Percentiles rank a stretch among this genome's conserved stretches.
These are phyloP conservation scores for Ochropleura leucogaster DNA, from an alignment of 2,888 invertebrate species.

Conservation along the genomic window DNA sequence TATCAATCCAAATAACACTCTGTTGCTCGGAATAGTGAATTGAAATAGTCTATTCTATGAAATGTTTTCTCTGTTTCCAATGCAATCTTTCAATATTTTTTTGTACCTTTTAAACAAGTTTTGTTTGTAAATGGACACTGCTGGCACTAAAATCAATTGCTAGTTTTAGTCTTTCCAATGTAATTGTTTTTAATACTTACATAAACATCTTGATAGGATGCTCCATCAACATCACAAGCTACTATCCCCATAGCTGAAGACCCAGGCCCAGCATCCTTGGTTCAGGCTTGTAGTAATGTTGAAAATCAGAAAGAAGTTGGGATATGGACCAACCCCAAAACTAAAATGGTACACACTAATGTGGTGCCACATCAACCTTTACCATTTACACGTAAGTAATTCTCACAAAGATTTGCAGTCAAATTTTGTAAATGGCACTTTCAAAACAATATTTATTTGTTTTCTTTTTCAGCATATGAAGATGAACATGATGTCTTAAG, in stretches of 20 bases:
- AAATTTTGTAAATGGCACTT: neutral
- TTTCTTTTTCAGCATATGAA: conserved; percentile 90
- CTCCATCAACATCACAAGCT: conserved; percentile 84
- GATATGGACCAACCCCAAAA: conserved; percentile 88
- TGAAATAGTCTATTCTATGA: neutral
- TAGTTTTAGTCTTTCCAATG: neutral
- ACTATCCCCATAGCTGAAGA: conserved; percentile 79
- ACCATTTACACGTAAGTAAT: conserved; percentile 86
- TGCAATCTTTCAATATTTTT: neutral
- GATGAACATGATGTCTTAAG: conserved; percentile 89
- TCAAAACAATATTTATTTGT: neutral
- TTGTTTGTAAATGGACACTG: conserved; percentile 2
- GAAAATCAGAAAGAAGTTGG: conserved; percentile 89
- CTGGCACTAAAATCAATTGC: neutral
- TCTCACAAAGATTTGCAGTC: neutral
- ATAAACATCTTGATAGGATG: conserved; percentile 76
- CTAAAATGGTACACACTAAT: conserved; percentile 87
- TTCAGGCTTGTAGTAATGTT: conserved; percentile 84
- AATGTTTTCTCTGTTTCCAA: neutral
- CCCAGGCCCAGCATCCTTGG: conserved; percentile 85
- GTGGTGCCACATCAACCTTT: conserved; percentile 86
- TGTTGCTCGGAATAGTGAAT: neutral
- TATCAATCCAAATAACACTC: neutral
- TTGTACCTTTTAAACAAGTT: neutral
- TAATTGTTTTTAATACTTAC: conserved; percentile 16